Evolutionary conservation across 2,888 invertebrate genomes (phyloP), one percentile per base, ranked within the genome.

Genomic region (Zonitis immaculata): DNA sequence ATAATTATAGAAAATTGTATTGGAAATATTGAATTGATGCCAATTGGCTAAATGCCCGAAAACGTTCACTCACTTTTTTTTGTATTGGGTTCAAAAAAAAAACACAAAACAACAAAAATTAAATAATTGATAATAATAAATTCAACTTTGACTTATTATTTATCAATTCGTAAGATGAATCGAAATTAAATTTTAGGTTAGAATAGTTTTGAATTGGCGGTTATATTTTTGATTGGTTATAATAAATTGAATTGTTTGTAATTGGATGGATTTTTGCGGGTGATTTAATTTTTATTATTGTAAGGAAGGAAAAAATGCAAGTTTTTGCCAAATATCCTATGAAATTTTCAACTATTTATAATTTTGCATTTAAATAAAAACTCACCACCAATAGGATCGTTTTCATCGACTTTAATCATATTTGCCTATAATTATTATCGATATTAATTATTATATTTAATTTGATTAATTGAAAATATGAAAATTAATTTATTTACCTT

Each of bases 351-450:
- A 22, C 22, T 22, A 22, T 22, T 22, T 22, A 22, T 26, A 26
- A 26, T 26, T 22, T 22, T 4, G 5, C 26, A 26, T 8, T 8
- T 6, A 7, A 26, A 42, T 42, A 14, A 8, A 8, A 5, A 26
- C 86, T 87, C 82, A 92, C 92, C 91, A 79, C 91, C 91, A 67
- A 91, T 86, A 61, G 92, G 92, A 77, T 92, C 92, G 65, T 86
- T 86, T 76, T 93, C 93, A 77, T 92, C 92, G 56, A 93, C 92
- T 77, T 88, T 88, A 76, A 92, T 91, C 91, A 92, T 91, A 67
- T 39, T 39, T 39, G 20, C 39, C 39, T 39, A 20, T 4, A 39
- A 39, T 39, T 39, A 1, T 14, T 2, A 16, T 7, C 14, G 7
- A 32, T 30, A 9, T 16, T 35, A 9, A 16, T 35, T 8, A 16